phyloP scores from a whole-genome alignment of 2,888 invertebrate genomes.

The Drosophila austrosaltans region DNA sequence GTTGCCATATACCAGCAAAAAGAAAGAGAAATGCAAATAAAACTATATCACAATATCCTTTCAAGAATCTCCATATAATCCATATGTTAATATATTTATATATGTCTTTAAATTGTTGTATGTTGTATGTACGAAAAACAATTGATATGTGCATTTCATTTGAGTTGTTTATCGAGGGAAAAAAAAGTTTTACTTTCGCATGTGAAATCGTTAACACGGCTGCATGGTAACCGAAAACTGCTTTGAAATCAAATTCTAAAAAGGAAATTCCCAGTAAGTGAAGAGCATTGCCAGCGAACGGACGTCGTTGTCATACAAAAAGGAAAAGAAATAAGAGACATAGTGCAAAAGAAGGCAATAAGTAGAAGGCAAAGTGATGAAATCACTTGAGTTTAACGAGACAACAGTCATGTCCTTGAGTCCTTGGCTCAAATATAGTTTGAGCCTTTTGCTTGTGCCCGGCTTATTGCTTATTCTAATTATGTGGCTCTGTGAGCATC shows the following conservation, averaged over 20 bases:
- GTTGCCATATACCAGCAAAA: background rate
- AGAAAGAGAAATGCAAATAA: background rate
- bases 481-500: slow-evolving; percentile 56
- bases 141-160: slow-evolving; percentile 6
- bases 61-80: background rate
- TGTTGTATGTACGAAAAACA: background rate
- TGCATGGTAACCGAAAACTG: background rate
- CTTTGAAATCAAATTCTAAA: slow-evolving; percentile 47
- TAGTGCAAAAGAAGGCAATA: too few species aligned
- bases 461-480: slow-evolving; percentile 38
- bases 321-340: background rate
- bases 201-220: slow-evolving; percentile 2
- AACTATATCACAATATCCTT: background rate
- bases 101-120: too few species aligned
- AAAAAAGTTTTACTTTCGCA: background rate
- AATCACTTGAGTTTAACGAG: slow-evolving; percentile 5
- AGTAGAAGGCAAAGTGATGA: slow-evolving; percentile 17
- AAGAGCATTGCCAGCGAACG: slow-evolving; percentile 53
- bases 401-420: background rate
- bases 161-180: background rate
- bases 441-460: slow-evolving; percentile 31
- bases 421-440: slow-evolving; percentile 1
- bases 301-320: slow-evolving; percentile 51
- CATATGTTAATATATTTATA: background rate
- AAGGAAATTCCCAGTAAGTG: slow-evolving; percentile 63